These are phyloP conservation scores for Calvadosia cruxmelitensis DNA, from an alignment of 30 jellyfish, hydroid and myxozoan genomes.

Conservation along the genomic window DNA sequence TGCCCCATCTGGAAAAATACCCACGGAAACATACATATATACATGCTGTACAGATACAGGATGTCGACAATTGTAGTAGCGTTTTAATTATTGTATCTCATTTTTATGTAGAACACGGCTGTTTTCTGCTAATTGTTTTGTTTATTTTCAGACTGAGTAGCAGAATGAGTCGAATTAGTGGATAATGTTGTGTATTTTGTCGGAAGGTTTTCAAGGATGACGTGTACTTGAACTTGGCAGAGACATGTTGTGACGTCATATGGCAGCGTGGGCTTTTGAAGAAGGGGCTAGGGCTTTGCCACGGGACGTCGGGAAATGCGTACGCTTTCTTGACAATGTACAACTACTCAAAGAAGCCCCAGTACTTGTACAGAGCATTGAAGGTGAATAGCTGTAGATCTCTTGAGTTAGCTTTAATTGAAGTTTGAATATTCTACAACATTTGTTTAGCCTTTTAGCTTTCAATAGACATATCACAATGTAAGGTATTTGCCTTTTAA, in stretches of 20 bases:
- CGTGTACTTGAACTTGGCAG: slow-evolving; percentile 39
- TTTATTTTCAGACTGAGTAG: neutral
- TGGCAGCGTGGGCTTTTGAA: slow-evolving; percentile 83
- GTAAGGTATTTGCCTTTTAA: too few species aligned
- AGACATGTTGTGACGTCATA: slow-evolving; percentile 51
- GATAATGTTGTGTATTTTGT: neutral
- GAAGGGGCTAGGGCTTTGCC: slow-evolving; percentile 83
- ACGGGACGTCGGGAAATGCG: slow-evolving; percentile 89
- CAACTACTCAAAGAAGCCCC: slow-evolving; percentile 28
- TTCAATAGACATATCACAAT: too few species aligned
- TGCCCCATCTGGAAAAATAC: too few species aligned
- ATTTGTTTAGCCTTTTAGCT: too few species aligned
- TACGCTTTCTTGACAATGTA: slow-evolving; percentile 57
- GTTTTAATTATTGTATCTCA: too few species aligned
- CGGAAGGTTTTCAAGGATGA: slow-evolving; percentile 40
- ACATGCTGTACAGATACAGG: too few species aligned
- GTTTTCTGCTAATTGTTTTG: neutral
- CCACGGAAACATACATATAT: too few species aligned
- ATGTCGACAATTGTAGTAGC: too few species aligned
- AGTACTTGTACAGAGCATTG: slow-evolving; percentile 37
- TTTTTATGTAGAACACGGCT: neutral
- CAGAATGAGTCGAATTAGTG: neutral
- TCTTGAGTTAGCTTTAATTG: too few species aligned
- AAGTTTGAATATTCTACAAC: too few species aligned
- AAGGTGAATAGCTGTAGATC: slow-evolving; percentile 12